phyloP scores from a whole-genome alignment of 2,797 vertebrate species.

The Platyrinchus mystaceus region DNA sequence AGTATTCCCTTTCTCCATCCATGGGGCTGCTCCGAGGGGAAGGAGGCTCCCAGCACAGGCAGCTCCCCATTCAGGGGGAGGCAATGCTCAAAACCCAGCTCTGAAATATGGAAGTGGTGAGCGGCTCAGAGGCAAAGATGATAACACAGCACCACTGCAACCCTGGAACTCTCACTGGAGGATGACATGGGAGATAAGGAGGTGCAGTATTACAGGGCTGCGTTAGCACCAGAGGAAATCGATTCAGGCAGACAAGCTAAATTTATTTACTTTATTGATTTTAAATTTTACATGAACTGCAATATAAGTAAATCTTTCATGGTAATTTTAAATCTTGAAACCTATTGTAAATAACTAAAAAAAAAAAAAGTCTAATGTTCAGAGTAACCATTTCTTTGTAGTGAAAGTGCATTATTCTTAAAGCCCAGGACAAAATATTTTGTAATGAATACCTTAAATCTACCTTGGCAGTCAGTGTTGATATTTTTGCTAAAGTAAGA shows the following conservation, averaged over 20 bases:
- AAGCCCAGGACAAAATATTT: slow-evolving; percentile 76
- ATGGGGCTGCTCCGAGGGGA: not conserved
- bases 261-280: slow-evolving; percentile 85
- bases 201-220: slow-evolving; percentile 64
- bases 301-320: slow-evolving; percentile 82
- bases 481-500: slow-evolving; percentile 65
- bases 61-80: not conserved
- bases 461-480: slow-evolving; percentile 66
- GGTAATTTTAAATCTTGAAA: slow-evolving; percentile 80
- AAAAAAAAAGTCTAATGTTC: slow-evolving; percentile 62
- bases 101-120: slow-evolving; percentile 29
- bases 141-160: slow-evolving; percentile 34
- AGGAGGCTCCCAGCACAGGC: not conserved
- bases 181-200: slow-evolving; percentile 75
- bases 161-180: slow-evolving; percentile 58
- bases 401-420: slow-evolving; percentile 73
- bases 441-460: slow-evolving; percentile 74
- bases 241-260: slow-evolving; percentile 77
- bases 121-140: slow-evolving; percentile 40
- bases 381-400: slow-evolving; percentile 67
- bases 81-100: not conserved
- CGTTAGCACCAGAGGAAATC: slow-evolving; percentile 70
- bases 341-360: slow-evolving; percentile 77
- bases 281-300: slow-evolving; percentile 82
- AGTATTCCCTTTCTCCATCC: not conserved